Percentiles rank a stretch among this genome's conserved stretches.
These are phyloP conservation scores for Centropus bengalensis DNA, from an alignment of 2,113 vertebrate species.

Conservation along the genomic window DNA sequence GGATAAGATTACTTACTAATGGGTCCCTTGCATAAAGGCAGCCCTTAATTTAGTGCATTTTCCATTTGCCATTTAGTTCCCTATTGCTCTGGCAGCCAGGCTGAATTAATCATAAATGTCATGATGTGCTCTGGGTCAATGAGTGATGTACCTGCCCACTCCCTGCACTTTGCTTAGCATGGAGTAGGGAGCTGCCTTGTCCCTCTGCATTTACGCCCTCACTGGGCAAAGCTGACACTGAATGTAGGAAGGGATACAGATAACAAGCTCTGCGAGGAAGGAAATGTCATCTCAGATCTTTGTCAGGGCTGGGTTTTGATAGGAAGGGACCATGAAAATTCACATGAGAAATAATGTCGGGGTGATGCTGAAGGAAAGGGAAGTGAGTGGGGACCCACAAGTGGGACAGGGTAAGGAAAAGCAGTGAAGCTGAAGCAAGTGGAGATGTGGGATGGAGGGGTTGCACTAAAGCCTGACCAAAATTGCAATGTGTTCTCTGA, in stretches of 20 bases:
- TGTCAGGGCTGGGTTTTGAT: background rate
- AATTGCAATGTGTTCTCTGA: background rate
- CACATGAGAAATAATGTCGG: background rate
- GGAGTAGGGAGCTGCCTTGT: background rate
- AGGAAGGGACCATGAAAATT: background rate
- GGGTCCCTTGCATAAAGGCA: background rate
- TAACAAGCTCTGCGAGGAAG: background rate
- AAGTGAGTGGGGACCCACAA: accelerated
- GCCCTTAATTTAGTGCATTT: background rate
- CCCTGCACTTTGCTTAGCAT: background rate
- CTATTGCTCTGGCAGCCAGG: background rate
- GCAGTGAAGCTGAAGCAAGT: background rate
- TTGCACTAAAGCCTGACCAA: background rate
- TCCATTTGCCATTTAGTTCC: background rate
- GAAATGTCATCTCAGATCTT: background rate
- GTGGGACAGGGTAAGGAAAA: background rate
- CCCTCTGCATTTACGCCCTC: background rate
- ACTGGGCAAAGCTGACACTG: background rate
- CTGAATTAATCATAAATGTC: too few species aligned
- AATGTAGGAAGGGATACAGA: background rate
- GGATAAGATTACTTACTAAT: background rate
- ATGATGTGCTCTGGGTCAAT: background rate
- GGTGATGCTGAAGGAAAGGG: background rate
- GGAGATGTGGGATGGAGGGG: background rate
- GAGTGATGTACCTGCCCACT: accelerated